Base-by-base conservation (phyloP, 2,797 vertebrate genomes). In the Apogon hyalosoma region DNA sequence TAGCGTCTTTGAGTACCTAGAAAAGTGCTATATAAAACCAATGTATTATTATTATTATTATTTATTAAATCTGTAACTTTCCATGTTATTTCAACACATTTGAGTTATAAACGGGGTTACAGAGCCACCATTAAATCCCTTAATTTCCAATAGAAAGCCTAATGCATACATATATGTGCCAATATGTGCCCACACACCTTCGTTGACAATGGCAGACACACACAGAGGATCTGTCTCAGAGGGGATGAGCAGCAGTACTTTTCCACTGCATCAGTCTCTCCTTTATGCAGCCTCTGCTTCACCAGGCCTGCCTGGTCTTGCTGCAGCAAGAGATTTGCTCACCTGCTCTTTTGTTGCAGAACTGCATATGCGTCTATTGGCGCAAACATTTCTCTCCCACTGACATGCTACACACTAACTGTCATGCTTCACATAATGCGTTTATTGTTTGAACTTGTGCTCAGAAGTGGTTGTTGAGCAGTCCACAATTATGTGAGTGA, bases 271-370 rank as follows among this genome's bases (percentile, higher is more conserved):
- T 79, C 73, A 72, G 42, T 75, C 16, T 45, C 58, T 38, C 42
- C 54, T 67, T 59, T 18, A 12, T 65, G 57, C 69, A 76, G 63
- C 73, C 75, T 58, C 51, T 60, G 50, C 52, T 51, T 67, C 72
- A n/a, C 13, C 68, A 77, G 72, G 63, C 91, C 76, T 90, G 90
- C 61, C 86, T 60, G 73, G 80, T 88, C 89, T 79, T 89, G 90
- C 84, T 82, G 75, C 66, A 45, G 67, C 39, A 47, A 52, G 68
- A 84, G 41, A 72, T 84, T 78, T 87, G 69, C 62, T 86, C 81
- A 85, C 68, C 85, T 83, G 74, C 42, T 62, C 72, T 70, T 66
- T 84, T 88, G 73, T 82, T 74, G 46, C 50, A 46, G 40, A 68
- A 46, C 16, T 46, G 11, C 40, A 28, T 59, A 24, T 67, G 16